Base-by-base conservation (phyloP, 2,888 invertebrate species). In the Chalcis sispes region DNA sequence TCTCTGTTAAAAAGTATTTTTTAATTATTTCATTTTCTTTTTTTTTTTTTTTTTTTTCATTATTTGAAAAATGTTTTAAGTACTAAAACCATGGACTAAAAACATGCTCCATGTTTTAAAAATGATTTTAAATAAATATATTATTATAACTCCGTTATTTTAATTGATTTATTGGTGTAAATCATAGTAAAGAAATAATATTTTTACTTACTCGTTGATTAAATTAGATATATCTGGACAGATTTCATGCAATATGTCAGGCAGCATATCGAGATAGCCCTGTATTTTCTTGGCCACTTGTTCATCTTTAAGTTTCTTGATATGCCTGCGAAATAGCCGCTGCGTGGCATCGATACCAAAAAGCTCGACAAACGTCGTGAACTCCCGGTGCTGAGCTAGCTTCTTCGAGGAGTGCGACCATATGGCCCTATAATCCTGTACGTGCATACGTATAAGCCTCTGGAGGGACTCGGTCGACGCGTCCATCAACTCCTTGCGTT, bases 401-500 rank as follows among this genome's bases (percentile, higher is more conserved):
- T 95, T 94, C 89, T 96, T 96, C 80, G 94, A 94, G 13, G 95
- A 94, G 82, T 95, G 94, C 46, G 95, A 95, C 97, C 96, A 98
- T 82, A 95, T 91, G 79, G 96, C 95, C 84, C 95, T 93, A 89
- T 91, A 95, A 88, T 94, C 95, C 52, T 94, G 94, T 10, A 95
- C 94, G 85, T 96, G 96, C 84, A 94, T 92, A 80, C 95, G 92
- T 80, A 98, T 95, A 42, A 98, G 92, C 84, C 95, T 93, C 76
- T 95, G 95, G 84, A 97, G 96, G 0, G 96, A 96, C 87, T 98
- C 97, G 0, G 96, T 96, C 2, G 97, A 95, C 54, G 94, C 94
- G 86, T 98, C 97, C 83, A 97, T 89, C 23, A 96, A 91, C 89
- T 98, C 98, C 85, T 96, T 95, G 80, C 96, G 92, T 80, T 94